phyloP scores from a whole-genome alignment of 2,113 vertebrate genomes.

The Lampris megalopsis region DNA sequence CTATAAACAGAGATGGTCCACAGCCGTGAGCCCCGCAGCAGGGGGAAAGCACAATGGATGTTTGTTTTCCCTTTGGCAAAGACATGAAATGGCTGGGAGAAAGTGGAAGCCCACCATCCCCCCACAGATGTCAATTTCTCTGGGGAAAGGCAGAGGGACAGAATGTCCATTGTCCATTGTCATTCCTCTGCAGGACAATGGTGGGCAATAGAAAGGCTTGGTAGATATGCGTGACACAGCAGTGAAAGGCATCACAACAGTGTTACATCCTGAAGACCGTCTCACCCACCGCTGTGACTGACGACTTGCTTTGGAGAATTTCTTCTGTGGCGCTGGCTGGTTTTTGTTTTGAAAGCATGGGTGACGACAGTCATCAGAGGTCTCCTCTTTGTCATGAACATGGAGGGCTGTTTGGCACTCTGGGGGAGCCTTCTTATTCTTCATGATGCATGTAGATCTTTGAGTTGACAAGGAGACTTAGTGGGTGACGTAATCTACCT shows the following conservation, averaged over 20 bases:
- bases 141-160: constrained; percentile 38
- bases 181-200: constrained; percentile 55
- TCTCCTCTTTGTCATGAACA: not conserved
- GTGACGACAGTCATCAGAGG: not conserved
- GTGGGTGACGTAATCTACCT: too few species aligned
- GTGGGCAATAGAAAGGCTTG: constrained; percentile 27
- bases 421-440: not conserved
- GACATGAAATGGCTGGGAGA: constrained; percentile 64
- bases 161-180: constrained; percentile 74
- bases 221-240: constrained; percentile 58
- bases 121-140: constrained; percentile 53
- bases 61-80: constrained; percentile 74
- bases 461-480: not conserved
- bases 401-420: too few species aligned
- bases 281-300: constrained; percentile 24
- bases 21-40: constrained; percentile 49
- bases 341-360: not conserved
- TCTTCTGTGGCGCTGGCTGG: not conserved
- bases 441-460: not conserved
- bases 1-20: constrained; percentile 68
- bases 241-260: constrained; percentile 35
- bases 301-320: constrained; percentile 8
- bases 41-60: constrained; percentile 61
- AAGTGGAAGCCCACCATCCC: constrained; percentile 51
- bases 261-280: constrained; percentile 56